Evolutionary conservation across 2,888 invertebrate genomes (phyloP).

Genomic region (Dermolepida albohirtum): DNA sequence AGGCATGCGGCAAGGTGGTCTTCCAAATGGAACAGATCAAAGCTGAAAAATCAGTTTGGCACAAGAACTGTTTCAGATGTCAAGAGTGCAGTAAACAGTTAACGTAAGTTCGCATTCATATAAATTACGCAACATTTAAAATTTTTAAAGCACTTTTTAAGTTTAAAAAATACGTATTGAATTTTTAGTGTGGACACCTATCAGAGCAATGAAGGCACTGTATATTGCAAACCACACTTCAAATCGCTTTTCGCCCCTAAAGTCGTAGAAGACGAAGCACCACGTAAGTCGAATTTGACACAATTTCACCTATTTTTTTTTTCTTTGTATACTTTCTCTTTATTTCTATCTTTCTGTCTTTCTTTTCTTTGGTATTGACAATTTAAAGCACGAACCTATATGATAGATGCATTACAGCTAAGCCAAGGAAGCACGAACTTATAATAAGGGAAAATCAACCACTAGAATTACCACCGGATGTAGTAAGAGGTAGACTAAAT

Average conservation of each 20-base stretch:
- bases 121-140: conserved; percentile 19
- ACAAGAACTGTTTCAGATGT: conserved; percentile 95
- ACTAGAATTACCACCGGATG: conserved; percentile 89
- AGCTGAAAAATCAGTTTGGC: conserved; percentile 91
- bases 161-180: conserved; percentile 33
- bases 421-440: conserved; percentile 83
- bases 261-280: conserved; percentile 80
- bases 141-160: not conserved
- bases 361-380: conserved; percentile 22
- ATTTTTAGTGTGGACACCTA: conserved; percentile 87
- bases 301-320: conserved; percentile 10
- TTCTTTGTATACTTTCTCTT: conserved; percentile 7
- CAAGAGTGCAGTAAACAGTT: conserved; percentile 92
- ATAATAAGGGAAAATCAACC: conserved; percentile 95
- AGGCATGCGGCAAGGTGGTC: conserved; percentile 87
- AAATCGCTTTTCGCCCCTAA: conserved; percentile 93
- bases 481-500: conserved; percentile 79
- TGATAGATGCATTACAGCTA: conserved; percentile 65
- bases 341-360: conserved; percentile 20
- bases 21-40: conserved; percentile 98
- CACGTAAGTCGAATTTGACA: conserved; percentile 67
- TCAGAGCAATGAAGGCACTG: conserved; percentile 88
- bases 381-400: conserved; percentile 20
- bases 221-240: conserved; percentile 95
- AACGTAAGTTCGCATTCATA: conserved; percentile 72